Evolutionary conservation across 2,113 vertebrate genomes (phyloP), one percentile per base, ranked within the genome.

Genomic region (Leptosomus discolor): DNA sequence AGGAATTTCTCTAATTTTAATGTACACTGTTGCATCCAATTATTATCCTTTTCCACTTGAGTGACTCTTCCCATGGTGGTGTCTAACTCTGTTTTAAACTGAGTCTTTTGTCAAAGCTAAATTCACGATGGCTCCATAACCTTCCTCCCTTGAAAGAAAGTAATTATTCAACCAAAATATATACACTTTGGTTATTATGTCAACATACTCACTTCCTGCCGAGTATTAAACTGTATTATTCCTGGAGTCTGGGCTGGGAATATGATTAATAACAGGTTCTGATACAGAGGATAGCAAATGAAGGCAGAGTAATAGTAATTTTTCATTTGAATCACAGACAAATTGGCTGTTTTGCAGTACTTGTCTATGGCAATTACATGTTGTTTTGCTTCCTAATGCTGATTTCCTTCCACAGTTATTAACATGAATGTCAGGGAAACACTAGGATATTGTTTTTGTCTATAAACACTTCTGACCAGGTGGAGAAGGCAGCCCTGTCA

Each of bases 301-400:
- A 94, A 93, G 75, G 91, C 93, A 63, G 37, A 87, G 95, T 63
- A 96, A 97, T 97, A 92, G 74, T 94, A 95, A 97, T 97, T 97
- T 97, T 90, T 96, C 93, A 77, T 97, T 96, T 95, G 95, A 95
- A 91, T 88, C 84, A 9, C 84, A 77, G 74, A 70, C 80, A 97
- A 97, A 97, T 97, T 96, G 97, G 80, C 90, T 97, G 95, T 61
- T 96, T 97, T 92, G 93, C 89, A 97, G 95, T 95, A 96, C 78
- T 94, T 7, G 90, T 90, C 90, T 30, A 58, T 54, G 70, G 86
- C 94, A 97, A 96, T 97, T 96, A 97, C 34, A 87, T 80, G 86
- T 91, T 94, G 89, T 83, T 97, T 86, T 91, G 73, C 74, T 95
- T 61, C 84, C 86, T 95, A 63, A 92, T 92, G 65, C 61, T 85